Conservation (phyloP, 2,113 vertebrate species). For the Tetrao urogallus region DNA sequence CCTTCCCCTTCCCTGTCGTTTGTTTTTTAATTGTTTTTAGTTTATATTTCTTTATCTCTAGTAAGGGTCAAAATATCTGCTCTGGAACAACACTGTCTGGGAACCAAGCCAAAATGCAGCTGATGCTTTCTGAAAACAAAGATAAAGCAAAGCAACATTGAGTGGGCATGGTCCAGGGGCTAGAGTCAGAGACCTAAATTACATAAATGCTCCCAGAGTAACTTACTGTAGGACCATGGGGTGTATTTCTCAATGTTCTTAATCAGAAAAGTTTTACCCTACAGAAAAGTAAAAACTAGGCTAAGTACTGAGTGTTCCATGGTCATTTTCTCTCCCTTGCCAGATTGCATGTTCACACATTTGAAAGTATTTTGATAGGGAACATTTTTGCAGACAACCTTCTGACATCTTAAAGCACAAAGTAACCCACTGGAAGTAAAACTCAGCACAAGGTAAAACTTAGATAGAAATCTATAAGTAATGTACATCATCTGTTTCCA, state of each 20-base stretch:
- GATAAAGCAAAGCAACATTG: slow-evolving; percentile 13
- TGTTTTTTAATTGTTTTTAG: slow-evolving; percentile 4
- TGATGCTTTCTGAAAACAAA: slow-evolving; percentile 46
- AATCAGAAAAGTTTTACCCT: background rate
- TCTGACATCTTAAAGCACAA: background rate
- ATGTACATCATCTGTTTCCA: background rate
- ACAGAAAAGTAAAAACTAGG: background rate
- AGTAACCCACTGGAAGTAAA: background rate
- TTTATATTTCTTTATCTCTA: slow-evolving; percentile 11
- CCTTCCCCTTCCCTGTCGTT: too few species aligned
- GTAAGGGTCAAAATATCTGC: slow-evolving; percentile 41
- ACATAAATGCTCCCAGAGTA: slow-evolving; percentile 34
- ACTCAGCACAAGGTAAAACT: background rate
- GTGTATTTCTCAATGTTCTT: slow-evolving; percentile 12
- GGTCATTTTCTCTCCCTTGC: background rate
- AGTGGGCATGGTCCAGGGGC: slow-evolving; percentile 30
- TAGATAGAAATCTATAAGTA: background rate
- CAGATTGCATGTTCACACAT: background rate
- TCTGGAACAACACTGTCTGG: slow-evolving; percentile 46
- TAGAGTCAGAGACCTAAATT: slow-evolving; percentile 38
- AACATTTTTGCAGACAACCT: background rate
- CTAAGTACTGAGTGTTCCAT: background rate
- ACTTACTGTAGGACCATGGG: background rate
- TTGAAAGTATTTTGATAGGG: background rate
- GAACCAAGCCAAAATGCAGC: slow-evolving; percentile 53